Base-by-base conservation (phyloP, 2,797 vertebrate genomes). In the Cyclopterus lumpus region DNA sequence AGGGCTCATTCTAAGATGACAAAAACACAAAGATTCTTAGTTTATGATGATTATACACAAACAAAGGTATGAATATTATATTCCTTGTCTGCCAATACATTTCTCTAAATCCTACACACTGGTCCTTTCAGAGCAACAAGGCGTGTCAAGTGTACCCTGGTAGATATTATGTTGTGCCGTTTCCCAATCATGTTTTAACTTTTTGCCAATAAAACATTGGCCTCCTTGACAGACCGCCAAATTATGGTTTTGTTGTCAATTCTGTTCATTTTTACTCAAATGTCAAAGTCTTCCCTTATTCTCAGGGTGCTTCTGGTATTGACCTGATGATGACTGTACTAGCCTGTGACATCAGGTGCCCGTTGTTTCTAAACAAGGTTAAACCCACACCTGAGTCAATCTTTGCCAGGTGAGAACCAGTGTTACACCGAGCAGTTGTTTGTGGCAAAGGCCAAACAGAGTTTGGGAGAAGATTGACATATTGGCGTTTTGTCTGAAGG, bases 401-500 rank as follows among this genome's bases (percentile, higher is more conserved):
- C 26, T 20, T 53, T 67, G 6, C 12, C 38, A 38, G 57, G 46
- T 57, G 63, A 22, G 15, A 78, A 51, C 10, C n/a, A 1, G 62
- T 67, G 40, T 2, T 44, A 15, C 5, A n/a, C 49, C n/a, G 57
- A 8, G 3, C 0, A 0, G 44, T 20, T 36, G 18, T 70, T 67
- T 57, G 38, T 40, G 49, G 42, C n/a, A 65, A 67, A 65, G 54
- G 20, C 22, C 26, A 16, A 38, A 73, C 51, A 68, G 16, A 26
- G 22, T 77, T 36, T 53, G 5, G 54, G 20, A 73, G 20, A 49
- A 76, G 62, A 78, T 67, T 10, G 72, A 38, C 40, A 26, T 65
- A 4, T 48, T 49, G 54, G 46, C 14, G 48, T 76, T 71, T 67
- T 69, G 12, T 59, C 18, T 71, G 24, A 73, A 81, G 70, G 55